Conservation (phyloP, 2,113 vertebrate species). For the Pluvianellus socialis region DNA sequence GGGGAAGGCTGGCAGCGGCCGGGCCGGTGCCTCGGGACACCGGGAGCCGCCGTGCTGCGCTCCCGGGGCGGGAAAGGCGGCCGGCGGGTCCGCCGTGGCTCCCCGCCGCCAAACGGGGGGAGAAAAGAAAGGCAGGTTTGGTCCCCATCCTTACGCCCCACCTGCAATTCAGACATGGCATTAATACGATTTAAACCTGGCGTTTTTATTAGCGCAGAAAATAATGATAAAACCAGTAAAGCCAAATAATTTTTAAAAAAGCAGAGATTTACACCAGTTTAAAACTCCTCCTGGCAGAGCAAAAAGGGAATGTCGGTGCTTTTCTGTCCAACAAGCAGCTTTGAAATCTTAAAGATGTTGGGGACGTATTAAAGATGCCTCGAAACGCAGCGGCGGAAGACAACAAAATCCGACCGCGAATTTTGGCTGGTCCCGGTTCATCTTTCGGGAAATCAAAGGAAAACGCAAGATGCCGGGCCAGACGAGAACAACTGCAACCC, state of each 20-base stretch:
- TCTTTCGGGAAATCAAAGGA: background rate
- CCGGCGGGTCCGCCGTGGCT: background rate
- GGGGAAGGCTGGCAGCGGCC: background rate
- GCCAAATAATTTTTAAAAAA: background rate
- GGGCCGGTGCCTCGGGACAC: background rate
- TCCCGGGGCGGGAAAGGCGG: background rate
- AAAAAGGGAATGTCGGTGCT: background rate
- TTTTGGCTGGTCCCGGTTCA: background rate
- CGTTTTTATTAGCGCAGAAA: background rate
- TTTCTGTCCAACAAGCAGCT: background rate
- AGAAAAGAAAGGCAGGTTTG: fast-evolving
- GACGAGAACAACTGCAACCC: background rate
- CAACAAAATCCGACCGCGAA: background rate
- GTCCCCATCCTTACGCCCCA: fast-evolving
- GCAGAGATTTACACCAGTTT: background rate
- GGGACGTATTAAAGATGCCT: background rate
- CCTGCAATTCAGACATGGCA: background rate
- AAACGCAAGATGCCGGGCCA: background rate
- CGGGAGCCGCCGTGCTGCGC: background rate
- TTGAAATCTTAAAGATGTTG: background rate
- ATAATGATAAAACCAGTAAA: background rate
- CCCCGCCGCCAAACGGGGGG: background rate
- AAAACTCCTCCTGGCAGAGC: background rate
- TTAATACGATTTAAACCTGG: fast-evolving
- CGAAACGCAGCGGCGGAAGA: background rate